phyloP scores from a whole-genome alignment of 2,113 vertebrate species.

The Ramphastos sulfuratus region DNA sequence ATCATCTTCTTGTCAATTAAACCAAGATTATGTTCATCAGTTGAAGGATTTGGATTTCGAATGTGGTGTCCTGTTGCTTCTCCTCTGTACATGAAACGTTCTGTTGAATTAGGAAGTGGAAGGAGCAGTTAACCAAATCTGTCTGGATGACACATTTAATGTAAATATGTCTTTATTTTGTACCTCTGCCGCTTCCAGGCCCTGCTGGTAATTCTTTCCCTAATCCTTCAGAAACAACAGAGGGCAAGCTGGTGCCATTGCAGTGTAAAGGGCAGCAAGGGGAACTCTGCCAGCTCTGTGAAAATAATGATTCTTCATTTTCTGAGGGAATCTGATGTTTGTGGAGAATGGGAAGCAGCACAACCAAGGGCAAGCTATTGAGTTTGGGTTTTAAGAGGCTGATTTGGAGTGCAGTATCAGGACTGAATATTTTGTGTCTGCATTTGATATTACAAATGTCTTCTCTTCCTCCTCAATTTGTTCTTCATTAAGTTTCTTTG shows the following conservation, averaged over 20 bases:
- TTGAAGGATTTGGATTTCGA: background rate
- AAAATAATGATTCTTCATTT: background rate
- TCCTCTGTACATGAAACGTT: background rate
- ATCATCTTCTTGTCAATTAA: background rate
- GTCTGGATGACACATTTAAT: background rate
- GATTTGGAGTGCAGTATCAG: background rate
- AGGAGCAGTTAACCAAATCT: background rate
- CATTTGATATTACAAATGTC: background rate
- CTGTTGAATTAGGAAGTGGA: background rate
- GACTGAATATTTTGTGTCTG: background rate
- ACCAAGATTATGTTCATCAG: background rate
- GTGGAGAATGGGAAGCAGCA: background rate
- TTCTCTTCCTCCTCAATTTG: background rate
- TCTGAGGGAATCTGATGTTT: background rate
- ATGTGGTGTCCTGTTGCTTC: background rate
- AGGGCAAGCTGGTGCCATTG: background rate
- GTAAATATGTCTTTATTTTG: background rate
- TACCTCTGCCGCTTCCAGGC: background rate
- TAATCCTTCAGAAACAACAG: background rate
- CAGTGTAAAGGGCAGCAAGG: background rate
- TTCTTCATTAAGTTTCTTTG: slow-evolving; percentile 2
- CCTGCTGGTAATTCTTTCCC: background rate
- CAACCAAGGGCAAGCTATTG: background rate
- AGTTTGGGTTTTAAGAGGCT: background rate
- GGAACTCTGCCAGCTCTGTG: background rate